Evolutionary conservation across 2,888 invertebrate species (phyloP).

Genomic region (Idaea biselata): DNA sequence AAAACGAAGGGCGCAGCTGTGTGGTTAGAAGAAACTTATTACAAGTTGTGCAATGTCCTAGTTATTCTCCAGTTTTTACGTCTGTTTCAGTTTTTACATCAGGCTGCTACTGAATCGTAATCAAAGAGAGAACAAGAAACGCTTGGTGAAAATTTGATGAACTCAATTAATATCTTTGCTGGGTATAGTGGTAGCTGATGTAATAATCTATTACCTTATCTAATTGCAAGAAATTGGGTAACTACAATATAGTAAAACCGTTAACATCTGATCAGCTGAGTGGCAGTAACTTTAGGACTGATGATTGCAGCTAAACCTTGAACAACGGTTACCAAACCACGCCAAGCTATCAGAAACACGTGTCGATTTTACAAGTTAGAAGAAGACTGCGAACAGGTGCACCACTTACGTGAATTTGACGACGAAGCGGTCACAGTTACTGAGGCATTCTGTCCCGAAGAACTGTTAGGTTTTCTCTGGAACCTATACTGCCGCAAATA

Average conservation of each 20-base stretch:
- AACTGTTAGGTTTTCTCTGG: constrained; percentile 80
- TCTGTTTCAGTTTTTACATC: background rate
- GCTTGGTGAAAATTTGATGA: background rate
- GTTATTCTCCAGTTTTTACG: background rate
- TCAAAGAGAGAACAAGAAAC: background rate
- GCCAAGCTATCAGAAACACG: constrained; percentile 38
- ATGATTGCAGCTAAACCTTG: constrained; percentile 34
- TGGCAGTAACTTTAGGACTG: background rate
- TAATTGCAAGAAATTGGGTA: background rate
- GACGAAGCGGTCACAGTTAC: constrained; percentile 58
- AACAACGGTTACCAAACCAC: constrained; percentile 44
- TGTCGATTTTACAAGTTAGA: constrained; percentile 23
- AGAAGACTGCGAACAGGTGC: background rate
- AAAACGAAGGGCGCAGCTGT: background rate
- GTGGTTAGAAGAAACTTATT: background rate
- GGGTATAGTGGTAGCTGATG: background rate
- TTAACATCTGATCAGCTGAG: constrained; percentile 17
- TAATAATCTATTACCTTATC: background rate
- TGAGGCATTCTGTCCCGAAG: constrained; percentile 55
- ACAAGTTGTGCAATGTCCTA: background rate
- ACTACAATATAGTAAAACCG: background rate
- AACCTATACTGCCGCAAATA: constrained; percentile 85
- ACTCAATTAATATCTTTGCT: background rate
- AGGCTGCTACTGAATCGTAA: background rate
- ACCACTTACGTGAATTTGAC: constrained; percentile 66